Evolutionary conservation across 2,888 invertebrate genomes (phyloP), one percentile per base, ranked within the genome.

Genomic region (Leucophora obtusa): DNA sequence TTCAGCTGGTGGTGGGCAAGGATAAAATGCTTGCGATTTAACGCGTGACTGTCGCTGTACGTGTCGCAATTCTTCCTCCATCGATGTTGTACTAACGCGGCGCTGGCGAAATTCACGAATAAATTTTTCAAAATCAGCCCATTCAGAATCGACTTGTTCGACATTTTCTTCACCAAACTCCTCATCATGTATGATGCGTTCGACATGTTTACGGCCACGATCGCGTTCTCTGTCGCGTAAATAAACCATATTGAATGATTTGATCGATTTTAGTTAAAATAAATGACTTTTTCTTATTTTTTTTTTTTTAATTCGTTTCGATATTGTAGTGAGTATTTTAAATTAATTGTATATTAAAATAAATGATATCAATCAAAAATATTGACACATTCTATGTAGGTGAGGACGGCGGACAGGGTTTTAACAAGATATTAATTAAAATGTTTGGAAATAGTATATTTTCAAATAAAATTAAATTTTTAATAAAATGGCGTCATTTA

Each of bases 131-230:
- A 90, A 90, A 82, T 90, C 90, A 4, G 89, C 90, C 90, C 90
- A 90, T 83, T 90, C 90, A 47, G 90, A 89, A 82, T 90, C 90
- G 70, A 90, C 87, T 83, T 87, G 79, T 78, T 90, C 90, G 60
- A 89, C 90, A 84, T 90, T 90, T 83, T 90, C 90, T 83, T 90
- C 90, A 68, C 89, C 90, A 85, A 89, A 89, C 79, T 90, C 90
- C 83, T 89, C 90, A 84, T 90, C 89, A 83, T 89, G 89, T 79
- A 88, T 88, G 58, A 88, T 87, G 24, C 87, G 85, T 83, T 87
- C 89, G 76, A 84, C 83, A 60, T 84, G 82, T 38, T 84, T 83
- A 35, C 76, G 71, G n/a, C 73, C 63, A 15, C 74, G 75, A 71
- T 84, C 84, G 33, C 86, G 85, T 72, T 85, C 85, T 38, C 86